Base-by-base conservation (phyloP, 92 coral and sea anemone genomes). In the Epizoanthus rinbou region DNA sequence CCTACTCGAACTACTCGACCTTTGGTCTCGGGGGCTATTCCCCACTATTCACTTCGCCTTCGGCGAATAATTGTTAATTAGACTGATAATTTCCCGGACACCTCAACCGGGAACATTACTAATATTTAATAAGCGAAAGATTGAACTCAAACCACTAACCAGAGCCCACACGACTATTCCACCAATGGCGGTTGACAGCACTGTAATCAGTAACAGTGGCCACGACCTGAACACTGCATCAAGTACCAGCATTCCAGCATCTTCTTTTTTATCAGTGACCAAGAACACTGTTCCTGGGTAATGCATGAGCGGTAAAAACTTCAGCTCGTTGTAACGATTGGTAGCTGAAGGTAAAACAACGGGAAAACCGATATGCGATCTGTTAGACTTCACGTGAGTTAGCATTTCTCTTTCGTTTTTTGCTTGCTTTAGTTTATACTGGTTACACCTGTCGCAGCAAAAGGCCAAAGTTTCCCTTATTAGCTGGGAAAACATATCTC, bases 121-220 rank as follows among this genome's bases (percentile, higher is more conserved):
- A 4, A 4, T 23, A 5, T 8, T 15, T 9, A 64, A 6, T 24
- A 23, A 8, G 0, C 37, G 16, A 23, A n/a, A 3, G 35, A 31
- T 37, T 70, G 1, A 4, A 18, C 50, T 63, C 69, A 31, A 59
- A 75, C 50, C 15, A 66, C 89, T 57, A 43, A 86, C 89, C 85
- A 86, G 19, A 2, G 64, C 85, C 89, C 89, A 86, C 56, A 71
- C 41, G 1, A 86, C 37, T 10, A 86, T 56, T 10, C 89, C 89
- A 70, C 85, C 85, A 43, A 80, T 86, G 16, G 73, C 85, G 5
- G 89, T 80, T 7, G 82, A 31, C 8, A 80, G 60, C 4, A 86
- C 57, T 8, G 85, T 59, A 28, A 86, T 70, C 7, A 74, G 80
- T 31, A 86, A 9, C 71, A 86, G 5, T 60, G 89, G 85, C 89